Conservation (phyloP, 2,888 invertebrate species). For the Leptinotarsa rubiginosa region DNA sequence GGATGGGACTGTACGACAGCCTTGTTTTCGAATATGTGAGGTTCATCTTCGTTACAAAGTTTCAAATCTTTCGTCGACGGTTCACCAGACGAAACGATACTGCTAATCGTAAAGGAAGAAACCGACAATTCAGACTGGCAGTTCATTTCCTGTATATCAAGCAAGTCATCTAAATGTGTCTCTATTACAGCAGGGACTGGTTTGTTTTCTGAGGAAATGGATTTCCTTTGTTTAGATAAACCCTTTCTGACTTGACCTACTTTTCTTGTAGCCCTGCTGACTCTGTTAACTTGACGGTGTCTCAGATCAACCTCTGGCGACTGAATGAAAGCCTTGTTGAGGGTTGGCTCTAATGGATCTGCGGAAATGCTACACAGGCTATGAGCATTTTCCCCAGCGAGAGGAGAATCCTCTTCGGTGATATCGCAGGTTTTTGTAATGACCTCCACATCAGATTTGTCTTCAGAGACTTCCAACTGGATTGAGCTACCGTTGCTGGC, state of each 20-base stretch:
- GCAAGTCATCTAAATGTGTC: slow-evolving; percentile 43
- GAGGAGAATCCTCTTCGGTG: not conserved
- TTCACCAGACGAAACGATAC: slow-evolving; percentile 1
- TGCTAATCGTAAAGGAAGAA: slow-evolving; percentile 22
- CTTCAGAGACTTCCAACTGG: not conserved
- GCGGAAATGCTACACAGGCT: not conserved
- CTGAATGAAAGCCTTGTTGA: slow-evolving; percentile 3
- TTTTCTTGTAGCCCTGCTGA: slow-evolving; percentile 35
- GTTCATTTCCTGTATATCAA: slow-evolving; percentile 39
- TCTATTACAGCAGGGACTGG: slow-evolving; percentile 32
- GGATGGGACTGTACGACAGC: slow-evolving; percentile 30
- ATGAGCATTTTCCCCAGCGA: not conserved
- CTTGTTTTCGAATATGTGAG: slow-evolving; percentile 54
- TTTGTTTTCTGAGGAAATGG: slow-evolving; percentile 14
- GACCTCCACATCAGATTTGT: not conserved
- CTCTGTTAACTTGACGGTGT: not conserved
- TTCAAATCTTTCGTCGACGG: slow-evolving; percentile 22
- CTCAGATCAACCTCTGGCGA: not conserved
- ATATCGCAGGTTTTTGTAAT: not conserved
- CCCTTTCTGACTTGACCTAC: slow-evolving; percentile 37
- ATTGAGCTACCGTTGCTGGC: not conserved
- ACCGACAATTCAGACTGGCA: slow-evolving; percentile 32
- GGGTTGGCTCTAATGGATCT: not conserved
- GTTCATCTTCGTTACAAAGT: slow-evolving; percentile 51
- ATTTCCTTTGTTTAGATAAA: slow-evolving; percentile 30